Percentiles rank a stretch among this genome's conserved stretches.
phyloP scores from a whole-genome alignment of 1,140 invertebrate genomes.

The Brachionus calyciflorus region DNA sequence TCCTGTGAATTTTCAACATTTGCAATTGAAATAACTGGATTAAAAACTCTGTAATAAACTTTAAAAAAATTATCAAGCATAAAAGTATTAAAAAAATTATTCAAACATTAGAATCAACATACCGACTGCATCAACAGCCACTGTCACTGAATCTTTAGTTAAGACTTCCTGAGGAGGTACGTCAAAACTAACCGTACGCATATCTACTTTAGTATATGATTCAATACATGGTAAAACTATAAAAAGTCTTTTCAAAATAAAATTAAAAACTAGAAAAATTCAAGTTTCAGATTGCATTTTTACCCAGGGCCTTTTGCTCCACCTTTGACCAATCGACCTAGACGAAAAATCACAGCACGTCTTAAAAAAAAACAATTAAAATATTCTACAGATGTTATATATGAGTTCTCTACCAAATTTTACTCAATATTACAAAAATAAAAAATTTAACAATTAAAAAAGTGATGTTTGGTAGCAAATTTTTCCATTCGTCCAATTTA shows the following conservation, averaged over 20 bases:
- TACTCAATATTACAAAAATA: too few species aligned
- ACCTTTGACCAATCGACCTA: constrained; percentile 42
- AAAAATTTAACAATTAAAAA: too few species aligned
- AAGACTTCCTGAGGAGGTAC: constrained; percentile 49
- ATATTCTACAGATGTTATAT: too few species aligned
- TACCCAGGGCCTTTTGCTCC: constrained; percentile 48
- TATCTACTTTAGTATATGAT: constrained; percentile 46
- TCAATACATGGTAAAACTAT: constrained; percentile 48
- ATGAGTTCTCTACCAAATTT: too few species aligned
- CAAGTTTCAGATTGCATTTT: too few species aligned
- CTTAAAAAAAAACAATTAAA: too few species aligned
- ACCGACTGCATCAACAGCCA: constrained; percentile 49
- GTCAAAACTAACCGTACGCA: constrained; percentile 49
- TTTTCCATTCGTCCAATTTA: too few species aligned
- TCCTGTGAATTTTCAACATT: constrained; percentile 48
- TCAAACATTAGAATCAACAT: neutral
- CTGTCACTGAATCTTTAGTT: constrained; percentile 49
- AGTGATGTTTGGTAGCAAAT: too few species aligned
- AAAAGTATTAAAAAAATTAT: neutral
- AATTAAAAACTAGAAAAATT: too few species aligned
- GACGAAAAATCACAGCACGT: constrained; percentile 47
- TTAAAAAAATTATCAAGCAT: too few species aligned
- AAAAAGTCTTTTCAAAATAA: neutral
- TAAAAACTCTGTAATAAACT: constrained; percentile 48
- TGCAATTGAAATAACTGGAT: constrained; percentile 47